Base-by-base conservation (phyloP, 2,888 invertebrate genomes). In the Eupithecia subfuscata region DNA sequence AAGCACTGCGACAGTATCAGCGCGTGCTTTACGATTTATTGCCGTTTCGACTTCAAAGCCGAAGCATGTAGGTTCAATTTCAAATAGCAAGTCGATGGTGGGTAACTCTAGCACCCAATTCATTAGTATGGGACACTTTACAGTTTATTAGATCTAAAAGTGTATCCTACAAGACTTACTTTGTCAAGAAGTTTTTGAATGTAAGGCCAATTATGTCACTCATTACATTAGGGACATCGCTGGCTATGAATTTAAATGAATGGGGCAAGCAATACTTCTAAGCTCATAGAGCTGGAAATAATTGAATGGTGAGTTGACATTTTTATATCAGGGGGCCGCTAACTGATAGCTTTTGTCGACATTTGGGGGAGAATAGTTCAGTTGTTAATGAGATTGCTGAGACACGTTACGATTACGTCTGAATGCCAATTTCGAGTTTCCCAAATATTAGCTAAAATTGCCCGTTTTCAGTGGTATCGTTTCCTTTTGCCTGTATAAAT, bases 171-270 rank as follows among this genome's bases (percentile, higher is more conserved):
- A 22, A 34, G 30, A 18, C 7, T 63, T 14, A 25, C 25, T 64
- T 64, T 34, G 60, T 60, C 60, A 64, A 34, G 34, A 30, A 64
- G 34, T 64, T 0, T 80, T 80, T 34, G 70, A 65, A 79, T 70
- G 78, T n/a, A 75, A 70, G 75, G 75, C 79, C 81, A 78, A 80
- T 82, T 81, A 82, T 81, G 74, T 79, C 73, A 75, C 65, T 43
- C 43, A 18, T n/a, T 67, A 14, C 40, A 67, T 40, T 40, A 45
- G 75, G 64, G 70, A 75, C 79, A 81, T 82, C 78, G 79, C 79
- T 79, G 75, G 73, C 73, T 45, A 68, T 70, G 71, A 78, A 77
- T 52, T 63, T 69, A 78, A 78, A 79, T 74, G 77, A 75, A 74
- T 65, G 76, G 64, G 74, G 34, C 71, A 80, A 72, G 75, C 67